phyloP scores from a whole-genome alignment of 2,888 invertebrate genomes.

The Hyppa rectilinea region DNA sequence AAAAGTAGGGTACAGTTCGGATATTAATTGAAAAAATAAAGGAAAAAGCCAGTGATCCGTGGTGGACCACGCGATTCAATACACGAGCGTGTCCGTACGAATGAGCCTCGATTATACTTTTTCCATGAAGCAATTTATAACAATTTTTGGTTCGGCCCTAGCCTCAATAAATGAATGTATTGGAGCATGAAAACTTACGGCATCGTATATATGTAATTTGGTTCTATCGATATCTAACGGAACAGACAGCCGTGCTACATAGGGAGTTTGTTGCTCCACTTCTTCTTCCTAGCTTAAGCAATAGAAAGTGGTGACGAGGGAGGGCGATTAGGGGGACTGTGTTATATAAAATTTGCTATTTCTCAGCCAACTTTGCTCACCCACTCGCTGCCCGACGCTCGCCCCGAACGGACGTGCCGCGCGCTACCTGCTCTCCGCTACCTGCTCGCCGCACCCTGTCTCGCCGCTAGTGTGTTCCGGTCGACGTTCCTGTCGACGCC shows the following conservation, averaged over 20 bases:
- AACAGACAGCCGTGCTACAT: too few relatives aligned
- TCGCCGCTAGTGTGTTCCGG: too few relatives aligned
- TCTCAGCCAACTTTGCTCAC: too few relatives aligned
- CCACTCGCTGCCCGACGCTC: too few relatives aligned
- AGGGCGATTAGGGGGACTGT: too few relatives aligned
- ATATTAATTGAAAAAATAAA: slow-evolving; percentile 49
- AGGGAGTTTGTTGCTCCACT: not conserved
- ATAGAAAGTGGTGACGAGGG: not conserved
- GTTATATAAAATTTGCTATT: too few relatives aligned
- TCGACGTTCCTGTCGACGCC: too few relatives aligned
- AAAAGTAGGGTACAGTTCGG: slow-evolving; percentile 22
- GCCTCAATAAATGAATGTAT: slow-evolving; percentile 41
- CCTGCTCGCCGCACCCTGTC: too few relatives aligned
- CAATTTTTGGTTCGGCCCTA: slow-evolving; percentile 33
- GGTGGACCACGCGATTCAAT: slow-evolving; percentile 47
- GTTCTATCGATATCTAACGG: slow-evolving; percentile 24
- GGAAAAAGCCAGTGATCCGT: slow-evolving; percentile 50
- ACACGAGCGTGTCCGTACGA: slow-evolving; percentile 46
- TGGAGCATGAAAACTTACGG: slow-evolving; percentile 41
- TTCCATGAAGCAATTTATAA: slow-evolving; percentile 48
- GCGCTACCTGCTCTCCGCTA: too few relatives aligned
- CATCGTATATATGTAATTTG: slow-evolving; percentile 25
- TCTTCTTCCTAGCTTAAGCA: not conserved
- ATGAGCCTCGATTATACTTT: slow-evolving; percentile 45
- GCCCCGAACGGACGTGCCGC: too few relatives aligned